Evolutionary conservation across 1,140 invertebrate genomes (phyloP), one percentile per base, ranked within the genome.

Genomic region (Scaptodrosophila lebanonensis): DNA sequence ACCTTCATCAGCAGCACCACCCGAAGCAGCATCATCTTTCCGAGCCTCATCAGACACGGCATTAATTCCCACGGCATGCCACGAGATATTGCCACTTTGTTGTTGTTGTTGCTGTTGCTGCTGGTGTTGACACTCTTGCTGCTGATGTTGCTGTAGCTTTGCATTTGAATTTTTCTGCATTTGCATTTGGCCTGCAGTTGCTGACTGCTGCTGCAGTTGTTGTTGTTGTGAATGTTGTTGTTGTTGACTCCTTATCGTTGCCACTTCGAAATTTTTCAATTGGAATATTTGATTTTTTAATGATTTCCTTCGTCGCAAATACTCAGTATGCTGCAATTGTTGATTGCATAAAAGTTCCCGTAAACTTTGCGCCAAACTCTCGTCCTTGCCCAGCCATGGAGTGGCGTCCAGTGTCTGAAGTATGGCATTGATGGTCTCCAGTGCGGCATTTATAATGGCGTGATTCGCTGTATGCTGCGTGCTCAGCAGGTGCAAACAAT

Each of bases 381-480:
- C 30, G 7, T 30, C 27, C 22, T 15, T 25, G 48, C 30, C 9
- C 45, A 12, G 9, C 44, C 56, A 43, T 3, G 13, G 7, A 2
- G 33, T 35, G 18, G 45, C 56, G 16, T 76, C 71, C 29, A 86
- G 27, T 0, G 71, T 88, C 67, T 91, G 90, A 1, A 95, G 82
- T 17, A 95, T 86, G 68, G 94, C 90, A 64, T 90, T 90, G 29
- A 95, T 87, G 11, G 92, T 91, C 88, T 95, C 94, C 33, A 95
- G 87, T 57, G 92, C 89, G 20, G 93, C 91, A 66, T 93, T 93
- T 61, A 94, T 89, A 13, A 95, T 90, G 87, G 94, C 94, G 87
- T 94, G 93, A 88, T 94, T 92, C 16, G 87, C 64, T 51, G 75
- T 83, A 35, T 66, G 75, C 83, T 92, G 91, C 64, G 85, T 88